phyloP scores from a whole-genome alignment of 2,888 invertebrate species.

The Trichopria drosophilae region DNA sequence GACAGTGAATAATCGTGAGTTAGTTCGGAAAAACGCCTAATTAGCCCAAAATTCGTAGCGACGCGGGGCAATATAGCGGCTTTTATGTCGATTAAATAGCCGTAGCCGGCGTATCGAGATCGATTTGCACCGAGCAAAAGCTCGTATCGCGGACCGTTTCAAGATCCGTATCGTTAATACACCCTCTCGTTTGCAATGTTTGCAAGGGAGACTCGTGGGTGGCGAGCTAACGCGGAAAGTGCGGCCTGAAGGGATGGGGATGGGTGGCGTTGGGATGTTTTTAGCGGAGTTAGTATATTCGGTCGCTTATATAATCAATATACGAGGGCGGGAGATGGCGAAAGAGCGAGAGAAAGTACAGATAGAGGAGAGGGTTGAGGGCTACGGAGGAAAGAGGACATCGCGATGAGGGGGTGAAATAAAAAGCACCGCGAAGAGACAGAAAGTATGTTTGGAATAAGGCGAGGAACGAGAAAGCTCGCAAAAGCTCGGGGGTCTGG shows the following conservation, averaged over 20 bases:
- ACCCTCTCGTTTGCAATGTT: conserved; percentile 26
- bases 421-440: too few relatives aligned
- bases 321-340: conserved; percentile 46
- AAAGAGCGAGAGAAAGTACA: conserved; percentile 27
- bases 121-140: conserved; percentile 14
- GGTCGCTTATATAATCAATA: conserved; percentile 57
- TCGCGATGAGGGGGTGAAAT: conserved; percentile 9
- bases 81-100: too few relatives aligned
- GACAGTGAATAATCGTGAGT: too few relatives aligned
- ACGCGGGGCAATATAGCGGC: too few relatives aligned
- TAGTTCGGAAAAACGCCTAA: too few relatives aligned
- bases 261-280: conserved; percentile 46
- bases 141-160: conserved; percentile 22
- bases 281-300: conserved; percentile 53
- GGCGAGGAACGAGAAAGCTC: conserved; percentile 18
- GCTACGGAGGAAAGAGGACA: conserved; percentile 15
- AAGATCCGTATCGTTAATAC: conserved; percentile 36
- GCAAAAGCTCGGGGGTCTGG: conserved; percentile 10
- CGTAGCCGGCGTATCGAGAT: too few relatives aligned
- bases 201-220: conserved; percentile 6
- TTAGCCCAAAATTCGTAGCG: too few relatives aligned
- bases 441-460: conserved; percentile 19
- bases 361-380: conserved; percentile 26
- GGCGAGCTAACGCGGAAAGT: conserved; percentile 13
- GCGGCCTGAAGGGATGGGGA: conserved; percentile 28